Evolutionary conservation across 2,113 vertebrate genomes (phyloP).

Genomic region (Myotis lucifugus): DNA sequence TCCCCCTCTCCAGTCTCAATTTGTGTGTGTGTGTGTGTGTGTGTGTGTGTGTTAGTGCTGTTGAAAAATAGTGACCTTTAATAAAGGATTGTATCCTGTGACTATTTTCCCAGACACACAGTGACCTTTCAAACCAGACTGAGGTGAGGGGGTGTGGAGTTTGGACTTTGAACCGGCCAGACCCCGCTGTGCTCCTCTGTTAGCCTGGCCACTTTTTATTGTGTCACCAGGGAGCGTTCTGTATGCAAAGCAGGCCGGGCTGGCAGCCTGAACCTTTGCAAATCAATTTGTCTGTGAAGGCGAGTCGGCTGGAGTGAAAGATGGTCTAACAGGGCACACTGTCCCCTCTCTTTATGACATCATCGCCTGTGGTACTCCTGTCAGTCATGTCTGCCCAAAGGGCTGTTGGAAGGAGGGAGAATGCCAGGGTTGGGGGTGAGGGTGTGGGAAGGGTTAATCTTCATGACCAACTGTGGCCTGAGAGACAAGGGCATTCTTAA

Average conservation of each 20-base stretch:
- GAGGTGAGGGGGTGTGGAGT: slow-evolving; percentile 93
- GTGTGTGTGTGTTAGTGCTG: slow-evolving; percentile 88
- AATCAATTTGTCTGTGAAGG: slow-evolving; percentile 99
- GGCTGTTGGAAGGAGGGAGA: slow-evolving; percentile 59
- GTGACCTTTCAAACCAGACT: slow-evolving; percentile 98
- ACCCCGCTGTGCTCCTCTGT: slow-evolving; percentile 92
- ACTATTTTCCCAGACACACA: slow-evolving; percentile 96
- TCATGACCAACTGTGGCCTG: slow-evolving; percentile 60
- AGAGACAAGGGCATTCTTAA: slow-evolving; percentile 62
- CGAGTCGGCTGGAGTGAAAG: slow-evolving; percentile 89
- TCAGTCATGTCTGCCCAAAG: slow-evolving; percentile 79
- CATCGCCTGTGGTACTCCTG: slow-evolving; percentile 84
- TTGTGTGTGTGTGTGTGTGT: slow-evolving; percentile 89
- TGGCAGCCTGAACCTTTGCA: slow-evolving; percentile 96
- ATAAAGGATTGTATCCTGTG: slow-evolving; percentile 96
- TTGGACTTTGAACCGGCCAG: slow-evolving; percentile 93
- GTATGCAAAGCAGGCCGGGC: slow-evolving; percentile 94
- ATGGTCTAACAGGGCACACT: slow-evolving; percentile 86
- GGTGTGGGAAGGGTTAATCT: slow-evolving; percentile 65
- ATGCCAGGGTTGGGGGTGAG: neutral
- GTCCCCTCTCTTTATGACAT: slow-evolving; percentile 88
- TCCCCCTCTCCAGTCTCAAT: slow-evolving; percentile 78
- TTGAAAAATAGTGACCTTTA: slow-evolving; percentile 98
- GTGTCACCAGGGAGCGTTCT: slow-evolving; percentile 90
- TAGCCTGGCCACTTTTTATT: slow-evolving; percentile 92